These are phyloP conservation scores for Cryptocheilus praepositus DNA, from an alignment of 2,888 invertebrate genomes.

Conservation along the genomic window DNA sequence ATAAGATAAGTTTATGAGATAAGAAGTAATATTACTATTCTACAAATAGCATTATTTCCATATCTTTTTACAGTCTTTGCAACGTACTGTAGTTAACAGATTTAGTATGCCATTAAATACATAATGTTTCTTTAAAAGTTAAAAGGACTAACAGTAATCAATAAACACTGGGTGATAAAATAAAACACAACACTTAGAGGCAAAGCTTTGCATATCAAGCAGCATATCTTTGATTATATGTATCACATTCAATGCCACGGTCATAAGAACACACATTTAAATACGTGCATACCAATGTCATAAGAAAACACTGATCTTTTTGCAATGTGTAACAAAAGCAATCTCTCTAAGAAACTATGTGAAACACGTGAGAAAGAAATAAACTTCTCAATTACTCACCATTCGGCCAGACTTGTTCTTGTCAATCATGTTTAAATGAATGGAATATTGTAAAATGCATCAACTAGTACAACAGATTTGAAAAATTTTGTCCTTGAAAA, in stretches of 20 bases:
- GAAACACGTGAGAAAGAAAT: no score
- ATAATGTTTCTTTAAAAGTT: no score
- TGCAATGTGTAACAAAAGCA: not conserved
- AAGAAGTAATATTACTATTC: slow-evolving; percentile 28
- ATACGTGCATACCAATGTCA: not conserved
- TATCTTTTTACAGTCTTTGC: not conserved
- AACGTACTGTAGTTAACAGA: no score
- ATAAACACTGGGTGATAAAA: no score
- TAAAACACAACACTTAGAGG: no score
- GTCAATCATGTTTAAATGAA: slow-evolving; percentile 65
- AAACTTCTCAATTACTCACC: slow-evolving; percentile 55
- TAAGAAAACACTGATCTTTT: slow-evolving; percentile 11
- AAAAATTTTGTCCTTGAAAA: slow-evolving; percentile 1
- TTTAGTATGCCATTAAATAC: no score
- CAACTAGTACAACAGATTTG: not conserved
- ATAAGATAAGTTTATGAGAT: slow-evolving; percentile 54
- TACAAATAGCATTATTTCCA: not conserved
- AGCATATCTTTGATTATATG: no score
- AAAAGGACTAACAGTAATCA: no score
- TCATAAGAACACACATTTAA: slow-evolving; percentile 2
- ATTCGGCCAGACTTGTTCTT: slow-evolving; percentile 70
- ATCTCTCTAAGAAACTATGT: no score
- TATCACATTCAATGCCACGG: no score
- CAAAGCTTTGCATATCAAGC: no score
- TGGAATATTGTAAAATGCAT: not conserved